Conservation (phyloP, 2,888 invertebrate genomes). For the Metallyticus violacea region DNA sequence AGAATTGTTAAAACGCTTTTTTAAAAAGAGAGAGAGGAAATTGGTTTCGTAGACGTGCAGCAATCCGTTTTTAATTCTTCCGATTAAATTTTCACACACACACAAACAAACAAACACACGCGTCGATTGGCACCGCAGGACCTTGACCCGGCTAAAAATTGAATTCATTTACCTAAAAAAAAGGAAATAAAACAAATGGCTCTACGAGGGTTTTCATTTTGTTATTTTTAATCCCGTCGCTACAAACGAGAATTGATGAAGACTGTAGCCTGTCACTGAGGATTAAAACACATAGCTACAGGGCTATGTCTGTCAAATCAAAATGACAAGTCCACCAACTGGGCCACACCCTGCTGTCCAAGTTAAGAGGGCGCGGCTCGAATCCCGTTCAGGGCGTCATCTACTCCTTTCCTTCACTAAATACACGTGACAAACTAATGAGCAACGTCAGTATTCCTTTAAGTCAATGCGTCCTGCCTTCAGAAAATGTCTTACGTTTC, state of each 20-base stretch:
- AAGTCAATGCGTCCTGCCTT: no score
- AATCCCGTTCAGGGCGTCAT: not conserved
- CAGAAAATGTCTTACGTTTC: no score
- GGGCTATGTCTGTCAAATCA: no score
- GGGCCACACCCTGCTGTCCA: not conserved
- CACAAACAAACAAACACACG: no score
- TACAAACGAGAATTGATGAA: not conserved
- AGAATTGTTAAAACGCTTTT: not conserved
- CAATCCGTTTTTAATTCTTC: not conserved
- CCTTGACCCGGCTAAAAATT: not conserved
- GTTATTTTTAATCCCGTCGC: not conserved
- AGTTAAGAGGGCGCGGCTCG: not conserved
- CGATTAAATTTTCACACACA: not conserved
- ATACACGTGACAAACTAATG: no score
- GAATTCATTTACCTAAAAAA: not conserved
- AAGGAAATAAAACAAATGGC: not conserved
- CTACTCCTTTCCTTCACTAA: no score
- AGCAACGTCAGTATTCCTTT: no score
- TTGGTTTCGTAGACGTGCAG: not conserved
- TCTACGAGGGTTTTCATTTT: not conserved
- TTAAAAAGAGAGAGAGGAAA: not conserved
- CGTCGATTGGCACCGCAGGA: not conserved
- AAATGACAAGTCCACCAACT: no score
- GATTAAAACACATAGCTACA: not conserved
- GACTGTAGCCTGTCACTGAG: not conserved